A percentile compares a stretch with the other conserved stretches of the same genome.
phyloP scores from a whole-genome alignment of 2,113 vertebrate species.

The Callaeas wilsoni region DNA sequence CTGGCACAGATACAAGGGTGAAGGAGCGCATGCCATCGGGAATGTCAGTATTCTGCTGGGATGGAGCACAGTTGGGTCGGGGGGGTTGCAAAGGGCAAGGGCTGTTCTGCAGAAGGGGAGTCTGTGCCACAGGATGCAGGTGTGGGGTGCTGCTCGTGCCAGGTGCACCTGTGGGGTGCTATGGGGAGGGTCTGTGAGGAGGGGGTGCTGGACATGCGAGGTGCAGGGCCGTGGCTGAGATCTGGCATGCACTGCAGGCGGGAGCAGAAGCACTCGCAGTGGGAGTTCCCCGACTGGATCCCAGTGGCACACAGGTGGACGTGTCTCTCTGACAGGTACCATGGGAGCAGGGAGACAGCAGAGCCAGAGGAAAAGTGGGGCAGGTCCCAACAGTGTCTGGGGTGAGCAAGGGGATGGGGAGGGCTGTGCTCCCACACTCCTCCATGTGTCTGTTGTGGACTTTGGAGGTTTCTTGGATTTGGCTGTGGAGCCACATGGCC shows the following conservation, averaged over 20 bases:
- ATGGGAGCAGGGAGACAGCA: neutral
- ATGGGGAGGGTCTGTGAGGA: neutral
- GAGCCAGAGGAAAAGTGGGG: neutral
- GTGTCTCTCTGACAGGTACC: slow-evolving; percentile 78
- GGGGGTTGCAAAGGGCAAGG: neutral
- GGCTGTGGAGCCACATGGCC: neutral
- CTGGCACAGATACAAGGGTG: accelerated
- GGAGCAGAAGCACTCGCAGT: slow-evolving; percentile 76
- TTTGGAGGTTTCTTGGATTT: neutral
- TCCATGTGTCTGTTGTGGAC: accelerated
- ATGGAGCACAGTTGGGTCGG: accelerated
- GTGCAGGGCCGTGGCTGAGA: accelerated
- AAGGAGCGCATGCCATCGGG: accelerated
- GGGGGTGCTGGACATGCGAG: accelerated
- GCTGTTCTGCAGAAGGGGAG: neutral
- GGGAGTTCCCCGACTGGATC: slow-evolving; percentile 90
- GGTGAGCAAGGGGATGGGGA: accelerated
- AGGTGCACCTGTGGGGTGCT: accelerated
- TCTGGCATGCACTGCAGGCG: slow-evolving; percentile 64
- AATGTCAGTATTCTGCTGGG: accelerated
- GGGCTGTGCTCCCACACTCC: neutral
- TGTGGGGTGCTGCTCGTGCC: accelerated
- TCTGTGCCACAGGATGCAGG: accelerated
- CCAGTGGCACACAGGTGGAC: slow-evolving; percentile 78
- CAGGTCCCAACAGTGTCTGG: neutral